Conservation (phyloP, 2,888 invertebrate genomes). For the Miltochrista miniata region DNA sequence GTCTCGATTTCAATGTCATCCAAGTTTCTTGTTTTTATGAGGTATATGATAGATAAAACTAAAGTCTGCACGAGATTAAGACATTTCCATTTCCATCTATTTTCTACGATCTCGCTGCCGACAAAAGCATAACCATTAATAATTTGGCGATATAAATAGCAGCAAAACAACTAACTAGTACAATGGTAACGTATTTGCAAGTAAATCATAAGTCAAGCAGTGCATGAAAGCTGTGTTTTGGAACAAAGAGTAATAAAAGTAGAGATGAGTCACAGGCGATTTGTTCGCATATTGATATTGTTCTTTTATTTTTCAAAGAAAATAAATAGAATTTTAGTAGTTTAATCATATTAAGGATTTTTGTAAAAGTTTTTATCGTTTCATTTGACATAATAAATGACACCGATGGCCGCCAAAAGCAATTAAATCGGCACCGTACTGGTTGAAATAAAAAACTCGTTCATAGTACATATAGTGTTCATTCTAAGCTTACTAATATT, state of each 20-base stretch:
- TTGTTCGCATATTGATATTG: background rate
- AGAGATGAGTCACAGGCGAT: background rate
- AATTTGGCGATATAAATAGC: slow-evolving; percentile 36
- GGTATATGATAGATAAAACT: background rate
- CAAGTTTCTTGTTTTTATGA: too few species aligned
- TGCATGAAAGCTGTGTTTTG: slow-evolving; percentile 57
- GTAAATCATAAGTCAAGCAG: slow-evolving; percentile 65
- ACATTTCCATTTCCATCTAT: background rate
- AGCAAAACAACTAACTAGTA: slow-evolving; percentile 38
- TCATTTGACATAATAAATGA: too few species aligned
- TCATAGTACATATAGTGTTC: too few species aligned
- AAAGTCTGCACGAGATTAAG: background rate
- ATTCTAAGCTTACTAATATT: too few species aligned
- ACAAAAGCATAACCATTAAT: slow-evolving; percentile 33
- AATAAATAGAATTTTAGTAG: too few species aligned
- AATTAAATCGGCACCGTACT: too few species aligned
- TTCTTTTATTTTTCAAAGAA: background rate
- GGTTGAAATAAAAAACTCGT: too few species aligned
- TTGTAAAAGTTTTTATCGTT: too few species aligned
- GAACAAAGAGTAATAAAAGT: slow-evolving; percentile 38
- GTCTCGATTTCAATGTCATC: too few species aligned
- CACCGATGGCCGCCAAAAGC: too few species aligned
- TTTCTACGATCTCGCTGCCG: slow-evolving; percentile 6
- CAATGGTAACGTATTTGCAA: slow-evolving; percentile 50
- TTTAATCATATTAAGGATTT: too few species aligned